Evolutionary conservation across 2,888 invertebrate genomes (phyloP).

Genomic region (Coelinius sp.): DNA sequence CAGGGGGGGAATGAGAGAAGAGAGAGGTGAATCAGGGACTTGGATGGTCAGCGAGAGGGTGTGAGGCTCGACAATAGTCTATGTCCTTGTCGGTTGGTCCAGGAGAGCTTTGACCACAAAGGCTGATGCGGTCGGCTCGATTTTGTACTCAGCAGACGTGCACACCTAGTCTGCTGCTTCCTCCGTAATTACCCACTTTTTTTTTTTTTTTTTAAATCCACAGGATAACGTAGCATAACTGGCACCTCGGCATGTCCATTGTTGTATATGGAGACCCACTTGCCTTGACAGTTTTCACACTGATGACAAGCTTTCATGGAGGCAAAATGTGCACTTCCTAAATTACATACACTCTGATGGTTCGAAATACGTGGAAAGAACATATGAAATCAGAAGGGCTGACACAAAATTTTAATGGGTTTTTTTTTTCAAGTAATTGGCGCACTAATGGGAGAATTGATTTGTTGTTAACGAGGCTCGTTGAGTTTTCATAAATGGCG

Average conservation of each 20-base stretch:
- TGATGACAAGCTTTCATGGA: slow-evolving; percentile 27
- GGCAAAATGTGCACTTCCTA: slow-evolving; percentile 6
- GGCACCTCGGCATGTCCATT: slow-evolving; percentile 17
- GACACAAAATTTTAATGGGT: not conserved
- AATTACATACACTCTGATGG: slow-evolving; percentile 5
- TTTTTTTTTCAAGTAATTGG: not conserved
- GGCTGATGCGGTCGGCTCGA: slow-evolving; percentile 67
- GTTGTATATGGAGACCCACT: slow-evolving; percentile 44
- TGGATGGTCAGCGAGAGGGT: slow-evolving; percentile 33
- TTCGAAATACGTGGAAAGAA: not conserved
- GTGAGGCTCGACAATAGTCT: slow-evolving; percentile 41
- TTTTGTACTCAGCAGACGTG: slow-evolving; percentile 67
- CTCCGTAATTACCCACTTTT: slow-evolving; percentile 68
- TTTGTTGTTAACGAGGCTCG: not conserved
- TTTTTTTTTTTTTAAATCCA: slow-evolving; percentile 59
- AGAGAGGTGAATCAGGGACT: not conserved
- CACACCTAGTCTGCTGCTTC: slow-evolving; percentile 42
- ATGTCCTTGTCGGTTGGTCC: slow-evolving; percentile 45
- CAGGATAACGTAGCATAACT: slow-evolving; percentile 39
- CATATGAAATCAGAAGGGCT: not conserved
- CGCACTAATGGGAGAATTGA: not conserved
- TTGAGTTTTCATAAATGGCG: too few species aligned
- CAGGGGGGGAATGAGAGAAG: slow-evolving; percentile 7
- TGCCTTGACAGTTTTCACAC: slow-evolving; percentile 34
- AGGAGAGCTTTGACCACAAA: slow-evolving; percentile 63